Base-by-base conservation (phyloP, 2,797 vertebrate species). In the Trichosurus vulpecula region DNA sequence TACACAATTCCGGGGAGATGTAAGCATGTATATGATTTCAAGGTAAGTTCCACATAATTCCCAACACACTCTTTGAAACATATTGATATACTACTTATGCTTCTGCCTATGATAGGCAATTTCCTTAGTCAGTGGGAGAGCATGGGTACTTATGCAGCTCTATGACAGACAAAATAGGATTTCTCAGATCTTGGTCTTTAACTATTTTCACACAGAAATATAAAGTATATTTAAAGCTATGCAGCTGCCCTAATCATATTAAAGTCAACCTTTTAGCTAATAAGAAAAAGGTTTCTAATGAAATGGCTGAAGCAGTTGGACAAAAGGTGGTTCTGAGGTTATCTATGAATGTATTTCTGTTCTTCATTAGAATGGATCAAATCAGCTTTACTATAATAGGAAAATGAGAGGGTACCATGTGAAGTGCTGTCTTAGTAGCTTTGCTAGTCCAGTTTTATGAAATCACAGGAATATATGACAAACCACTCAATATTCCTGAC, bases 281-380 rank as follows among this genome's bases (percentile, higher is more conserved):
- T 25, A 47, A 2, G 25, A 8, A 94, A n/a, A 27, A 61, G 31
- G 13, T 35, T 52, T 55, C n/a, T 52, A 31, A 19, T 14, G 4
- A 41, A 6, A 0, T 51, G 0, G 3, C 56, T 90, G 90, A 90
- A 94, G 52, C 5, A 58, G 58, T 0, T 56, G 22, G 90, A 51
- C 27, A 66, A 3, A 95, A 31, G 0, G 14, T 9, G 27, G 54
- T 8, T 74, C 91, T 93, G 0, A n/a, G 47, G 54, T 91, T 41
- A 35, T 52, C 25, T 54, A 92, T 91, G 51, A 35, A 53, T 35
- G 25, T 92, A 90, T 52, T 91, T 25, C 55, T 52, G 47, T 89
- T 96, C 16, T 92, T 56, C 58, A 56, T 19, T 90, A 81, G 41
- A 90, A 91, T 16, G 87, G 74, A 90, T 92, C 19, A 91, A 54